phyloP scores from a whole-genome alignment of 2,113 vertebrate genomes.

The Neolamprologus falcicula region DNA sequence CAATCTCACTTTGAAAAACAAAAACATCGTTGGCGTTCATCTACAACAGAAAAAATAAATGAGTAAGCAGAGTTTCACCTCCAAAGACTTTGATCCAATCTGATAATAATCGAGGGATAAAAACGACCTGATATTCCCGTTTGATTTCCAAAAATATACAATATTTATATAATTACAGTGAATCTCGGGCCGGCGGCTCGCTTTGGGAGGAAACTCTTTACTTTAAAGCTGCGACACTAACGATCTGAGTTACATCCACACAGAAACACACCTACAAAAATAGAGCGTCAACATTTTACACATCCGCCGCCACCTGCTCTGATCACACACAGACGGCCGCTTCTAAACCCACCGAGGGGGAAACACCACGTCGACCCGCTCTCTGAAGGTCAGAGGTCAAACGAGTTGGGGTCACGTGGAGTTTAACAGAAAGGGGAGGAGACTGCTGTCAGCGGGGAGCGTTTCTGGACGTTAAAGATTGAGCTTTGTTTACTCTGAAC shows the following conservation, averaged over 20 bases:
- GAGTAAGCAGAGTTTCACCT: not conserved
- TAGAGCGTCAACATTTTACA: constrained; percentile 2
- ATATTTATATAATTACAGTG: not conserved
- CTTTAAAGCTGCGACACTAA: not conserved
- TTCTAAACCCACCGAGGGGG: not conserved
- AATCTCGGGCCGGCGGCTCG: not conserved
- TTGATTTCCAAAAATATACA: constrained; percentile 25
- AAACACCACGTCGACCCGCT: not conserved
- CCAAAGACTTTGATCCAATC: not conserved
- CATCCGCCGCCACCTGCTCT: accelerated
- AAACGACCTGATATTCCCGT: not conserved
- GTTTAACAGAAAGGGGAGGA: not conserved
- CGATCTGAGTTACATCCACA: not conserved
- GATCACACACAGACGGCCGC: not conserved
- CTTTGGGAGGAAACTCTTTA: not conserved
- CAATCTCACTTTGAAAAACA: not conserved
- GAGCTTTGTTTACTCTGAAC: accelerated
- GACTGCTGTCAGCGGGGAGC: accelerated
- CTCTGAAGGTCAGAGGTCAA: not conserved
- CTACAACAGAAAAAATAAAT: not conserved
- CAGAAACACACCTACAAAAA: constrained; percentile 48
- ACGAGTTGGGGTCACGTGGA: not conserved
- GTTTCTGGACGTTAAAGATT: not conserved
- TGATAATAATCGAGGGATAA: not conserved
- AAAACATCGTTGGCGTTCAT: not conserved